phyloP scores from a whole-genome alignment of 2,113 vertebrate genomes.

The Hoplias malabaricus region DNA sequence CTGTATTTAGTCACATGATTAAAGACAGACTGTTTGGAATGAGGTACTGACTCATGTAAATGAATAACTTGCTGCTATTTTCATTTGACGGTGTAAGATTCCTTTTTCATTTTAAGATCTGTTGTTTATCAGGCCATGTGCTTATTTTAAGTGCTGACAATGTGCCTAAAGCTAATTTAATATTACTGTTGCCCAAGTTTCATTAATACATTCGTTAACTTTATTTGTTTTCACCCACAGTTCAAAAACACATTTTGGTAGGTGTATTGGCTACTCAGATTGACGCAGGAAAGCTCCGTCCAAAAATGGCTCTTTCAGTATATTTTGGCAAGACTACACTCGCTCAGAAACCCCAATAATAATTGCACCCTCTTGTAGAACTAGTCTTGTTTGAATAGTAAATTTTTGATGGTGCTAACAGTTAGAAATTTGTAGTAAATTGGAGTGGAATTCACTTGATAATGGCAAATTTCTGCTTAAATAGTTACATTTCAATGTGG shows the following conservation, averaged over 20 bases:
- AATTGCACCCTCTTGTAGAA: too few species aligned
- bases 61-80: not conserved
- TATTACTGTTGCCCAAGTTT: not conserved
- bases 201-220: not conserved
- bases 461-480: too few species aligned
- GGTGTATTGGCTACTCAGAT: too few species aligned
- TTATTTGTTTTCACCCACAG: not conserved
- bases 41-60: conserved; percentile 32
- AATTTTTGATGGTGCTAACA: too few species aligned
- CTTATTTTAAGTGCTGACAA: not conserved
- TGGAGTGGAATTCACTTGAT: too few species aligned
- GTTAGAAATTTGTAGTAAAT: too few species aligned
- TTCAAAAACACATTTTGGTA: not conserved
- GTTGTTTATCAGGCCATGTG: not conserved
- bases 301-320: too few species aligned
- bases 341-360: too few species aligned
- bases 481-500: too few species aligned
- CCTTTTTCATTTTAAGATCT: conserved; percentile 5
- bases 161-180: not conserved
- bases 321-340: too few species aligned
- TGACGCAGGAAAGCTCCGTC: too few species aligned
- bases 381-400: too few species aligned
- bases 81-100: not conserved
- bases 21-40: conserved; percentile 48
- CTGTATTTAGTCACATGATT: conserved; percentile 32